Percentiles rank a stretch among this genome's conserved stretches.
These are phyloP conservation scores for Gopherus evgoodei DNA, from an alignment of 2,113 vertebrate species.

Conservation along the genomic window DNA sequence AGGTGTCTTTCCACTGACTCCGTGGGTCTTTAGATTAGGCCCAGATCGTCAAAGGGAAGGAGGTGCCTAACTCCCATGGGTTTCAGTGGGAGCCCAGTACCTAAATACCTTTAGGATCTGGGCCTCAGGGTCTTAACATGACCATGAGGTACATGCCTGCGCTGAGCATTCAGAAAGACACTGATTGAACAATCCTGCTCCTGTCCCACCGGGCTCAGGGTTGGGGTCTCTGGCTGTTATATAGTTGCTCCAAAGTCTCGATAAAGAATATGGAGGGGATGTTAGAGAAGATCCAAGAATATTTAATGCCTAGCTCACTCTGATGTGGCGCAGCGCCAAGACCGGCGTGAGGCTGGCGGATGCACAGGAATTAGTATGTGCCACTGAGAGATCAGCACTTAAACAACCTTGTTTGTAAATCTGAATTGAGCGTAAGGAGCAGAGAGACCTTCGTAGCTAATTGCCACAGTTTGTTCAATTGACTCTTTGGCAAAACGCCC, in stretches of 20 bases:
- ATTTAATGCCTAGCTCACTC: rapidly evolving
- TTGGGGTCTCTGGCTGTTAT: neutral
- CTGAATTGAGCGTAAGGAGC: neutral
- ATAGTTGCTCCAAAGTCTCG: neutral
- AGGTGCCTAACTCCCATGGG: neutral
- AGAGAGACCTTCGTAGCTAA: constrained; percentile 32
- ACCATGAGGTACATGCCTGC: neutral
- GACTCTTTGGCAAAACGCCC: constrained; percentile 41
- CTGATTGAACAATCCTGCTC: neutral
- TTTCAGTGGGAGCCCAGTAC: neutral
- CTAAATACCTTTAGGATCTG: neutral
- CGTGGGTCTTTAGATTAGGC: neutral
- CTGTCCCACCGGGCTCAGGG: neutral
- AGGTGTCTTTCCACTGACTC: neutral
- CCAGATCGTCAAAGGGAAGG: neutral
- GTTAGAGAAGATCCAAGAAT: rapidly evolving
- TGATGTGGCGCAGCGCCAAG: neutral
- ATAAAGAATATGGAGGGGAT: neutral
- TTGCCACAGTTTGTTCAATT: constrained; percentile 38
- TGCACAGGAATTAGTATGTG: neutral
- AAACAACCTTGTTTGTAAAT: neutral
- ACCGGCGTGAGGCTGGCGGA: rapidly evolving
- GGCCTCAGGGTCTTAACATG: rapidly evolving
- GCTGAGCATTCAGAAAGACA: neutral
- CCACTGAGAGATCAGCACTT: neutral